phyloP scores from a whole-genome alignment of 2,113 vertebrate genomes.

The Catharus bicknelli region DNA sequence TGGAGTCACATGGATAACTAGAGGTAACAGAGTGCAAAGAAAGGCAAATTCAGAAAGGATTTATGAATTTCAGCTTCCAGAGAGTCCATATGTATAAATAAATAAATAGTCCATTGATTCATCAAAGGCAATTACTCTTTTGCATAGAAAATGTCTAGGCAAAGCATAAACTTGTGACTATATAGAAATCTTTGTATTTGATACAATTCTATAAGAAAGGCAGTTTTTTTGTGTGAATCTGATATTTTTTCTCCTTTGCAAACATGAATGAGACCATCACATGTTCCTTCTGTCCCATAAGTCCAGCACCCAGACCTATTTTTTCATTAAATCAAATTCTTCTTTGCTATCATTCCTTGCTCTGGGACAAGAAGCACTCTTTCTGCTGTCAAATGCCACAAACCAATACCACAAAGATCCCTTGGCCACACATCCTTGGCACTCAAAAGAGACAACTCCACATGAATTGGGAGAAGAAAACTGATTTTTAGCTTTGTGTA shows the following conservation, averaged over 20 bases:
- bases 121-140: not conserved
- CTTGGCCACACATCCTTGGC: not conserved
- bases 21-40: not conserved
- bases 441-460: not conserved
- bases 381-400: not conserved
- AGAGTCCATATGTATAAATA: accelerated
- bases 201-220: not conserved
- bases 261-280: not conserved
- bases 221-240: not conserved
- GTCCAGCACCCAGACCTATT: not conserved
- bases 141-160: not conserved
- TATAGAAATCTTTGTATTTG: not conserved
- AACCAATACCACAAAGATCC: not conserved
- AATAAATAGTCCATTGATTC: not conserved
- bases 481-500: not conserved
- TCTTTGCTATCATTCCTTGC: not conserved
- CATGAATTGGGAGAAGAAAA: not conserved
- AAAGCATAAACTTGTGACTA: not conserved
- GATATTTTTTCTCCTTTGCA: not conserved
- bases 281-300: not conserved
- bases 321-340: not conserved
- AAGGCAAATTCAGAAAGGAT: not conserved
- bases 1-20: not conserved
- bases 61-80: not conserved
- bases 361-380: not conserved